These are phyloP conservation scores for Aphidoletes aphidimyza DNA, from an alignment of 2,888 invertebrate genomes.

Conservation along the genomic window DNA sequence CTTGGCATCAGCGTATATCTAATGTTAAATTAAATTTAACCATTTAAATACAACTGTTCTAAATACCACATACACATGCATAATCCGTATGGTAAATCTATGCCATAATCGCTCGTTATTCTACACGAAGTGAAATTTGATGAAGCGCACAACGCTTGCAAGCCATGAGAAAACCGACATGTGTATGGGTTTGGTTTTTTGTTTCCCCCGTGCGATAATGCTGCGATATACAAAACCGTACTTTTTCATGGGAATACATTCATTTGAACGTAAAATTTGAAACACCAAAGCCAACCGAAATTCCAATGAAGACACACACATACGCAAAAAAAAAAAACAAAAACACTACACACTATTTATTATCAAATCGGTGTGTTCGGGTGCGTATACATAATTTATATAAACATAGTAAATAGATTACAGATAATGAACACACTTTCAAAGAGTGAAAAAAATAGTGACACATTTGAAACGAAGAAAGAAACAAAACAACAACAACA, in stretches of 20 bases:
- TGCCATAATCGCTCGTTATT: not conserved
- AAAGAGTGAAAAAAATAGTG: not conserved
- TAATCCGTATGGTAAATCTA: conserved; percentile 22
- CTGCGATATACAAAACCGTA: conserved; percentile 14
- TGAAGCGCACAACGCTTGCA: not conserved
- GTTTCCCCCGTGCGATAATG: not conserved
- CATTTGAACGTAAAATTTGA: not conserved
- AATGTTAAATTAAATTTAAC: conserved; percentile 20
- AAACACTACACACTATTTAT: no score
- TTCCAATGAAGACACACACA: conserved; percentile 6
- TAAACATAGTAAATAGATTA: no score
- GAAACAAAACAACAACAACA: not conserved
- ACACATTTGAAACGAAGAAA: not conserved
- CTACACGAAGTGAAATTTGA: not conserved
- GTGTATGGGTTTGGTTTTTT: not conserved
- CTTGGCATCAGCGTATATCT: not conserved
- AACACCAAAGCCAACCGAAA: not conserved
- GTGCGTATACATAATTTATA: no score
- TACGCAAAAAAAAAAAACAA: no score
- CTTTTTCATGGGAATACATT: not conserved
- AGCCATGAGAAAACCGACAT: not conserved
- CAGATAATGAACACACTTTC: not conserved
- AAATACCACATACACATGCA: not conserved
- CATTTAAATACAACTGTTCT: conserved; percentile 24
- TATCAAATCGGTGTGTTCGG: no score